Conservation (phyloP, 2,113 vertebrate species). For the Odontophorus gujanensis region DNA sequence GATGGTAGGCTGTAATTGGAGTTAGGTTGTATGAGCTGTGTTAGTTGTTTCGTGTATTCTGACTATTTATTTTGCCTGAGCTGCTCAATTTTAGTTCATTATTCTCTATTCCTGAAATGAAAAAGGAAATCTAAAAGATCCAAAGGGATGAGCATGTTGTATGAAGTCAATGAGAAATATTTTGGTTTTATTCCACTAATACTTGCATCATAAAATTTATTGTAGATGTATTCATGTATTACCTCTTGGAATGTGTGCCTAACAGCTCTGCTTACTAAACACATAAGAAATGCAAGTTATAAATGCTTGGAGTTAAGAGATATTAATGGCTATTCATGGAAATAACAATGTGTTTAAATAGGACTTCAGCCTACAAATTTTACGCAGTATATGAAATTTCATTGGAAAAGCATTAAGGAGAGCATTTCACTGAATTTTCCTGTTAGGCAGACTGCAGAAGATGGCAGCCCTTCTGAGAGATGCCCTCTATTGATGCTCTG, state of each 20-base stretch:
- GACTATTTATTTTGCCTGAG: neutral
- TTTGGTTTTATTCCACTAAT: neutral
- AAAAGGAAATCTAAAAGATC: neutral
- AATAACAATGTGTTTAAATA: neutral
- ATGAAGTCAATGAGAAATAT: neutral
- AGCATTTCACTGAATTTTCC: neutral
- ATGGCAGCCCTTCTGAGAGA: neutral
- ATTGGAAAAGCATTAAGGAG: constrained; percentile 39
- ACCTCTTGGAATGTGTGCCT: neutral
- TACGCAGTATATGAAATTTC: constrained; percentile 8
- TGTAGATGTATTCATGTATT: neutral
- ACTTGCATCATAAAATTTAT: neutral
- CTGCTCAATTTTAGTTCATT: neutral
- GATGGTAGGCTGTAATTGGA: neutral
- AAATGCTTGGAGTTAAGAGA: neutral
- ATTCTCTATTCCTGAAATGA: neutral
- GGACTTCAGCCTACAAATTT: neutral
- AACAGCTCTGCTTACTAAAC: neutral
- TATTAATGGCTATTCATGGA: neutral
- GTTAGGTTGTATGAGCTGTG: neutral
- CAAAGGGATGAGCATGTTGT: neutral
- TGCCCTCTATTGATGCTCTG: neutral
- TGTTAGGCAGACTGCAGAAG: neutral
- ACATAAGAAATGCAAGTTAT: neutral
- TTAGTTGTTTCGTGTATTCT: neutral